Conservation (phyloP, 2,797 vertebrate genomes). For the Syndactyla subalaris region DNA sequence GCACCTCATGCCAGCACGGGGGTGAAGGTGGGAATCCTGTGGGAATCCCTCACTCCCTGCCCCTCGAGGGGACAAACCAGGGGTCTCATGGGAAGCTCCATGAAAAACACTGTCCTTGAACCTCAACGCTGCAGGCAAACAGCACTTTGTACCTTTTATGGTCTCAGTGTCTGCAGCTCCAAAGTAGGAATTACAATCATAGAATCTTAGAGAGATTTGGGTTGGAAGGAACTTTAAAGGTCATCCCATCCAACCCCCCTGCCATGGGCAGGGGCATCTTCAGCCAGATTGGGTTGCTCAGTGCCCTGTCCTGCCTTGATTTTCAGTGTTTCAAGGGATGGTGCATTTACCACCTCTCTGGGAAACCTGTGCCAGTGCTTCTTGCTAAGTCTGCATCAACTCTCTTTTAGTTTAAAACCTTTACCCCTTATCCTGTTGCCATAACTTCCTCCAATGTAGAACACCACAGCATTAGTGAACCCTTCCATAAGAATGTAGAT, state of each 20-base stretch:
- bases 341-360: accelerated
- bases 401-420: not conserved
- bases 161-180: not conserved
- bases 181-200: not conserved
- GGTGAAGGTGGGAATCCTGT: accelerated
- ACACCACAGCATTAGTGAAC: accelerated
- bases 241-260: accelerated
- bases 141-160: accelerated
- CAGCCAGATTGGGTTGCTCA: accelerated
- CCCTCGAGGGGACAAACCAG: not conserved
- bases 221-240: not conserved
- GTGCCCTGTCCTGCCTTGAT: not conserved
- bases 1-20: not conserved
- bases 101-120: accelerated
- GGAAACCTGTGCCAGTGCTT: accelerated
- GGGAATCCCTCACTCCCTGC: not conserved
- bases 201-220: not conserved
- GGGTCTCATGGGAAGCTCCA: not conserved
- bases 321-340: not conserved
- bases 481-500: accelerated
- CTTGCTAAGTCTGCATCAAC: accelerated
- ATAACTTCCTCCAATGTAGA: accelerated
- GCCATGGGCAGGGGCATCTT: not conserved
- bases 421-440: too few species aligned
- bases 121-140: not conserved